phyloP scores from a whole-genome alignment of 2,113 vertebrate genomes.

The Naja naja region DNA sequence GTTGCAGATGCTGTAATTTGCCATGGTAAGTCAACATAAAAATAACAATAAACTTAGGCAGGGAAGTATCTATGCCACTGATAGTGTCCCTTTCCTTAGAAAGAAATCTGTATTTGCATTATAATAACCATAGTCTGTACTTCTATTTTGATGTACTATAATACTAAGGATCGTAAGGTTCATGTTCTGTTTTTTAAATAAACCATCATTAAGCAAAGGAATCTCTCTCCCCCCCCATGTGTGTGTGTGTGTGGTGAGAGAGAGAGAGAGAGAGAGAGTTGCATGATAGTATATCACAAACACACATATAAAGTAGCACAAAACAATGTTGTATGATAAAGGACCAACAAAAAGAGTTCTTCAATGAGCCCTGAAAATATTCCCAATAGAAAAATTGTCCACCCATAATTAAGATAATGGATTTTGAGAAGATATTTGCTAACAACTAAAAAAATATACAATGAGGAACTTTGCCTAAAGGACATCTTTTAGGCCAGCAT shows the following conservation, averaged over 20 bases:
- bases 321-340: background rate
- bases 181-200: no score
- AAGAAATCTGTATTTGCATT: background rate
- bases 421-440: background rate
- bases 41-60: background rate
- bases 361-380: background rate
- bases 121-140: background rate
- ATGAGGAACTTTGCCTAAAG: background rate
- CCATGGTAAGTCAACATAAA: background rate
- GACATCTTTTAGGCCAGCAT: background rate
- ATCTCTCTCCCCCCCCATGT: no score
- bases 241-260: no score
- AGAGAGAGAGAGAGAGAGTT: no score
- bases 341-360: background rate
- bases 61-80: background rate
- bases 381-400: background rate
- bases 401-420: background rate
- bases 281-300: background rate
- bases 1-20: background rate
- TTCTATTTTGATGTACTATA: no score
- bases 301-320: background rate
- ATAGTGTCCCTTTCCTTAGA: background rate
- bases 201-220: no score
- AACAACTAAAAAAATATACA: background rate
- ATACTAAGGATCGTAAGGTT: no score